These are phyloP conservation scores for Trissolcus basalis DNA, from an alignment of 1,140 invertebrate species.

Conservation along the genomic window DNA sequence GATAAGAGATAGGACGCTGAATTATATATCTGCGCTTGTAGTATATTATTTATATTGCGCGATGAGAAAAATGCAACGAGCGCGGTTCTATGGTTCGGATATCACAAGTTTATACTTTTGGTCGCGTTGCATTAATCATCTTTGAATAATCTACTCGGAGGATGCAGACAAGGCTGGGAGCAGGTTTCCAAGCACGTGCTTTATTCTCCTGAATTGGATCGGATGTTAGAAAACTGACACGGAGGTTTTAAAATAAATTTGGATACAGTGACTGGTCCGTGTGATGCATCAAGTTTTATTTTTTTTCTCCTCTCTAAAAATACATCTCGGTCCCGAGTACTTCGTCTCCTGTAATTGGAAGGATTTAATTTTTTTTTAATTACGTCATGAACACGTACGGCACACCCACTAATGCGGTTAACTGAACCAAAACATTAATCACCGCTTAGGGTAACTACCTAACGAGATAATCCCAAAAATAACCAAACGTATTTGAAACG, in stretches of 20 bases:
- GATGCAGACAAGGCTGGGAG: neutral
- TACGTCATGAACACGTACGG: slow-evolving; percentile 21
- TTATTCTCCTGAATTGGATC: neutral
- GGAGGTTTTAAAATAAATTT: no score
- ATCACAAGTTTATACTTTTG: slow-evolving; percentile 33
- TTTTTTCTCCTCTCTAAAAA: no score
- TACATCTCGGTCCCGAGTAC: no score
- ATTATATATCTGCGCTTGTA: slow-evolving; percentile 44
- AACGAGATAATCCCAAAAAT: slow-evolving; percentile 52
- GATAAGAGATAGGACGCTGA: slow-evolving; percentile 49
- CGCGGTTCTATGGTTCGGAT: slow-evolving; percentile 19
- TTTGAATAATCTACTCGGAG: slow-evolving; percentile 22
- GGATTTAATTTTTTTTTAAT: slow-evolving; percentile 31
- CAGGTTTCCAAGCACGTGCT: slow-evolving; percentile 17
- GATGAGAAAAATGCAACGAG: slow-evolving; percentile 27
- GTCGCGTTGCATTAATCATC: slow-evolving; percentile 42
- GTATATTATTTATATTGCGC: slow-evolving; percentile 49
- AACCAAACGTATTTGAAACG: slow-evolving; percentile 18
- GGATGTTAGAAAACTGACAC: no score
- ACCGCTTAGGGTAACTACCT: slow-evolving; percentile 42
- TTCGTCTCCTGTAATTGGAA: neutral
- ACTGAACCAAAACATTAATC: slow-evolving; percentile 51
- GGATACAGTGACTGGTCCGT: no score
- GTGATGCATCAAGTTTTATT: no score
- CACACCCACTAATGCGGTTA: slow-evolving; percentile 39